Conservation (phyloP, 1,140 invertebrate genomes). For the Latrodectus geometricus region DNA sequence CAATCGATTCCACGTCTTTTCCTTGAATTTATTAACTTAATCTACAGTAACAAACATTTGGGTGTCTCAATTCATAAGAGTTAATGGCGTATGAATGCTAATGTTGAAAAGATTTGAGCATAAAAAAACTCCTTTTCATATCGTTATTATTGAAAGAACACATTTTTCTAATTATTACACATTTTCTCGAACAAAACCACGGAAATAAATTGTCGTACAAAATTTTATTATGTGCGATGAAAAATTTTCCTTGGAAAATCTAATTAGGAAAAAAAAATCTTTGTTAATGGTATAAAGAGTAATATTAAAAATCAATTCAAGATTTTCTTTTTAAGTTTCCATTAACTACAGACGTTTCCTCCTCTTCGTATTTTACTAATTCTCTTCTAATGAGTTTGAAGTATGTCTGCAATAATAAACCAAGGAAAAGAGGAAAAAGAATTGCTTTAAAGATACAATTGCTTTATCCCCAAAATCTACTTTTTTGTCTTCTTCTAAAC, state of each 20-base stretch:
- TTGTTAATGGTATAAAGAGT: constrained; percentile 38
- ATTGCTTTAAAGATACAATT: constrained; percentile 12
- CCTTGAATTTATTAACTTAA: constrained; percentile 45
- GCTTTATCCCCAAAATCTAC: too few relatives aligned
- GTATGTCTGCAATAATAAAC: constrained; percentile 18
- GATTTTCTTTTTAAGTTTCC: constrained; percentile 22
- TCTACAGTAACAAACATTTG: constrained; percentile 24
- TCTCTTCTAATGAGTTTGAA: constrained; percentile 36
- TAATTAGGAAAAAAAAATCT: constrained; percentile 7
- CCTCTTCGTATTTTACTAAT: constrained; percentile 16
- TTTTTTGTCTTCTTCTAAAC: too few relatives aligned
- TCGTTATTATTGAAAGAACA: constrained; percentile 45
- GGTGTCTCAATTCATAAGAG: constrained; percentile 17
- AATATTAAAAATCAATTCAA: constrained; percentile 51
- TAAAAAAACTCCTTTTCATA: constrained; percentile 17
- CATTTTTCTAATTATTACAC: constrained; percentile 49
- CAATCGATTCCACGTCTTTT: constrained; percentile 7
- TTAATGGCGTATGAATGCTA: constrained; percentile 48
- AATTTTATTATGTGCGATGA: constrained; percentile 54
- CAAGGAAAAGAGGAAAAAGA: background rate
- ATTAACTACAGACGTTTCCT: constrained; percentile 17
- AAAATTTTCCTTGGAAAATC: constrained; percentile 35
- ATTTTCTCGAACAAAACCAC: constrained; percentile 39
- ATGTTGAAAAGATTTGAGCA: constrained; percentile 8
- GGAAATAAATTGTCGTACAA: constrained; percentile 30